phyloP scores from a whole-genome alignment of 2,888 invertebrate genomes.

The Apotomis turbidana region DNA sequence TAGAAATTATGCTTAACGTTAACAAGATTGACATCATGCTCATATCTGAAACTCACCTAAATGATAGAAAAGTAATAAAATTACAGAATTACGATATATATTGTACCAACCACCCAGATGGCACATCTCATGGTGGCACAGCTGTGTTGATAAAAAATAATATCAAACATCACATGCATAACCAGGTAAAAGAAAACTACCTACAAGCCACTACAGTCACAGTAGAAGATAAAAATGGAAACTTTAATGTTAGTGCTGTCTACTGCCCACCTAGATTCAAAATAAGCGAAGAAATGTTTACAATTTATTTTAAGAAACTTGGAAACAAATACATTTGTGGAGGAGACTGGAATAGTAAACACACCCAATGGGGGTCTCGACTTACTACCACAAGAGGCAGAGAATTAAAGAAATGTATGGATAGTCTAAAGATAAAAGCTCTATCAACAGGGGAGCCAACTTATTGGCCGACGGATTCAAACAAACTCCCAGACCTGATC shows the following conservation, averaged over 20 bases:
- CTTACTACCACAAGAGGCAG: too few species aligned
- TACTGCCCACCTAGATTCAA: background rate
- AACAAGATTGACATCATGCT: slow-evolving; percentile 44
- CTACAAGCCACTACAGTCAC: slow-evolving; percentile 18
- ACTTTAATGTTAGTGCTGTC: slow-evolving; percentile 12
- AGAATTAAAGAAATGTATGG: too few species aligned
- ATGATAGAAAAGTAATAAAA: background rate
- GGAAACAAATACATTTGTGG: too few species aligned
- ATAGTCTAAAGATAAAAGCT: too few species aligned
- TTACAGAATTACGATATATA: slow-evolving; percentile 9
- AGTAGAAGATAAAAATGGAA: background rate
- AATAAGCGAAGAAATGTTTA: too few species aligned
- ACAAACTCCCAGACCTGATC: background rate
- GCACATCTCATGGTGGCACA: slow-evolving; percentile 6
- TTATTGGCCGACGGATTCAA: background rate
- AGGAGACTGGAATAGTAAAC: too few species aligned
- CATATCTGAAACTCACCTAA: slow-evolving; percentile 15
- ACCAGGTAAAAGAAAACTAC: background rate
- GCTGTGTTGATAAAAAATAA: slow-evolving; percentile 1
- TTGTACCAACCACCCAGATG: slow-evolving; percentile 19
- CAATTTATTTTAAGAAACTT: too few species aligned
- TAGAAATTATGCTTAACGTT: slow-evolving; percentile 22
- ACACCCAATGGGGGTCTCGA: too few species aligned
- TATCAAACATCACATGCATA: slow-evolving; percentile 12
- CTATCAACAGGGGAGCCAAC: background rate